A percentile compares a stretch with the other conserved stretches of the same genome.
These are phyloP conservation scores for Sapajus apella DNA, from an alignment of 2,113 vertebrate genomes.

Conservation along the genomic window DNA sequence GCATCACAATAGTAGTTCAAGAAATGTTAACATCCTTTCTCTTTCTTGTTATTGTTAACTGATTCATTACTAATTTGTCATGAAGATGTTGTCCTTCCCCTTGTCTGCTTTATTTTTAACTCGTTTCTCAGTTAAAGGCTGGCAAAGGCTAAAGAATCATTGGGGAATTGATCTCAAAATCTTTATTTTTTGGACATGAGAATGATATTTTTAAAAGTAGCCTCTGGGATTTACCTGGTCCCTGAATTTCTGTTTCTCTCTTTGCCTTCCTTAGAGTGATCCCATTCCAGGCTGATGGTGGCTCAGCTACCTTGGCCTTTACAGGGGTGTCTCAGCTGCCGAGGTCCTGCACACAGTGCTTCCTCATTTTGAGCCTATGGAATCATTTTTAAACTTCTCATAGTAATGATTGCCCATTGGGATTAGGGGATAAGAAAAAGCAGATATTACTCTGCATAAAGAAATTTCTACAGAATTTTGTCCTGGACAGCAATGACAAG, in stretches of 20 bases:
- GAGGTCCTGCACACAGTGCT: rapidly evolving
- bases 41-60: neutral
- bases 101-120: neutral
- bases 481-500: neutral
- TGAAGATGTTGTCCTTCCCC: neutral
- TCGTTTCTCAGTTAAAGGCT: neutral
- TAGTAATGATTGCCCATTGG: neutral
- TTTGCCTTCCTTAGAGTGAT: neutral
- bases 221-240: neutral
- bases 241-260: neutral
- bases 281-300: too few relatives aligned
- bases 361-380: neutral
- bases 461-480: neutral
- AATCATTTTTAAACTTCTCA: neutral
- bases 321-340: rapidly evolving
- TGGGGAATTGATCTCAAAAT: neutral
- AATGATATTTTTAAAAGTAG: neutral
- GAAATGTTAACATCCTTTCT: neutral
- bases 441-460: neutral
- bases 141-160: neutral
- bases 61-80: neutral
- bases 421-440: neutral
- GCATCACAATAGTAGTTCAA: neutral
- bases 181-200: neutral
- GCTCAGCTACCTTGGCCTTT: neutral